phyloP scores from a whole-genome alignment of 1,140 invertebrate genomes.

The Harpegnathos saltator region DNA sequence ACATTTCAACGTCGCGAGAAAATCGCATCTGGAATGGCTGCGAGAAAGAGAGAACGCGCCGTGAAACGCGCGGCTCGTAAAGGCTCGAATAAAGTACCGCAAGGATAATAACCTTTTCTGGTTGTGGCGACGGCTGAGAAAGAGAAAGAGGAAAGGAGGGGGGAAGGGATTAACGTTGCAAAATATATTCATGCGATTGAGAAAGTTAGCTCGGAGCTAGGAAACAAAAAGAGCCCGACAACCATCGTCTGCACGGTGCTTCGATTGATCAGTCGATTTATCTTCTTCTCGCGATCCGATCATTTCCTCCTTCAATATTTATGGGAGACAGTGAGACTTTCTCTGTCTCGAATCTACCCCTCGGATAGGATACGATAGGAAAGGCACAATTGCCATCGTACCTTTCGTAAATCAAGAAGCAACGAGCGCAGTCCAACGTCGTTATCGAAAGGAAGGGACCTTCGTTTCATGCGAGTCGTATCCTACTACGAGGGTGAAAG shows the following conservation, averaged over 20 bases:
- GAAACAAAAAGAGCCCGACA: conserved; percentile 4
- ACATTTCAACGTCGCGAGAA: not conserved
- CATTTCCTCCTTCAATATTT: not conserved
- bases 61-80: conserved; percentile 25
- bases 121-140: not conserved
- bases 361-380: not conserved
- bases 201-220: conserved; percentile 42
- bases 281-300: not conserved
- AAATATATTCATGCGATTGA: conserved; percentile 30
- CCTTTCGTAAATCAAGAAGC: not conserved
- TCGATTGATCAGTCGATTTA: conserved; percentile 9
- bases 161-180: conserved; percentile 2
- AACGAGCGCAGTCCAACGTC: not conserved
- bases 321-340: not conserved
- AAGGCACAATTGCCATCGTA: not conserved
- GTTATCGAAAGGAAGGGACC: not conserved
- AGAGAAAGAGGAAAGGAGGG: not conserved
- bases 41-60: not conserved
- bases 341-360: not conserved
- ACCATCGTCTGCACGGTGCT: not conserved
- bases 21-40: not conserved
- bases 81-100: conserved; percentile 9
- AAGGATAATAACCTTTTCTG: conserved; percentile 40
- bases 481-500: not conserved
- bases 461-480: not conserved